Percentiles rank a stretch among this genome's conserved stretches.
phyloP scores from a whole-genome alignment of 2,113 vertebrate species.

The Mastomys natalensis region DNA sequence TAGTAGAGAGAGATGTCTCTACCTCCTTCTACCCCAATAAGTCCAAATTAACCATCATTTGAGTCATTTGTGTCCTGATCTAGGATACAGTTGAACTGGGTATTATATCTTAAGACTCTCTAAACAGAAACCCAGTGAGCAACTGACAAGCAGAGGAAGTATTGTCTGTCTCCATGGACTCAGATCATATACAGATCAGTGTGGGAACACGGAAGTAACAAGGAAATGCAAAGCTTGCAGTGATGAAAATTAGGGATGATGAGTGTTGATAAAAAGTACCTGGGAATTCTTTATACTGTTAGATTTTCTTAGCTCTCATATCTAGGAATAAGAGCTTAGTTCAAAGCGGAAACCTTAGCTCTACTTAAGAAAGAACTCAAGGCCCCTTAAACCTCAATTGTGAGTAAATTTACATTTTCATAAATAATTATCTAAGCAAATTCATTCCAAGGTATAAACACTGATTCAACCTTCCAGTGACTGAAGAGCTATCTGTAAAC shows the following conservation, averaged over 20 bases:
- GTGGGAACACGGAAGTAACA: conserved; percentile 68
- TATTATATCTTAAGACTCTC: not conserved
- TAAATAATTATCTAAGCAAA: conserved; percentile 54
- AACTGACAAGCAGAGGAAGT: not conserved
- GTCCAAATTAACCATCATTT: conserved; percentile 8
- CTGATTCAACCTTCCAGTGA: not conserved
- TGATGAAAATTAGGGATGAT: conserved; percentile 36
- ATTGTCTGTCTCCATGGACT: conserved; percentile 10
- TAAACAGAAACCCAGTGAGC: conserved; percentile 10
- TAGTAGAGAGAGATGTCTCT: not conserved
- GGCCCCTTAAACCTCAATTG: conserved; percentile 25
- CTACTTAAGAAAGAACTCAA: not conserved
- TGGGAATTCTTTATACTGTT: not conserved
- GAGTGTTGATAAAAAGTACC: conserved; percentile 53
- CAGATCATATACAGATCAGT: not conserved
- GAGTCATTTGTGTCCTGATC: not conserved
- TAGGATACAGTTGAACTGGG: conserved; percentile 11
- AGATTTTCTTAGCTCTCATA: conserved; percentile 9
- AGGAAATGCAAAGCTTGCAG: conserved; percentile 36
- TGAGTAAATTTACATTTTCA: conserved; percentile 52
- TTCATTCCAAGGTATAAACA: conserved; percentile 47
- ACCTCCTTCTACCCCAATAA: not conserved
- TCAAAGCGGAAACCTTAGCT: not conserved
- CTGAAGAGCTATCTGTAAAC: not conserved
- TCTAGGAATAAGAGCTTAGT: not conserved